Percentiles rank a stretch among this genome's conserved stretches.
phyloP scores from a whole-genome alignment of 1,140 invertebrate species.

The Archegozetes longisetosus region DNA sequence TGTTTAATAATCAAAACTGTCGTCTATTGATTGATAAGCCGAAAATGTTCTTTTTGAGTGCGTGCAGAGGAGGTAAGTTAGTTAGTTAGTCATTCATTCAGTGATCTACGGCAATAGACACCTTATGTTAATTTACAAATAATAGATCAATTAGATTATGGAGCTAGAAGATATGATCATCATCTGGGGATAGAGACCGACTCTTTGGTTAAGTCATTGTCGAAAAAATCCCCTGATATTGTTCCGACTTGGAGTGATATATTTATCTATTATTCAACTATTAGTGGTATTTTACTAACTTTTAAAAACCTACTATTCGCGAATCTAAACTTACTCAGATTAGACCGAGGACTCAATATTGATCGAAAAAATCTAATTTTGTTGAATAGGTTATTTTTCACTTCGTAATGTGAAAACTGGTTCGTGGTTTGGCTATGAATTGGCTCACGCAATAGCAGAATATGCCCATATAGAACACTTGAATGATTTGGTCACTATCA shows the following conservation, averaged over 20 bases:
- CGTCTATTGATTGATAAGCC: neutral
- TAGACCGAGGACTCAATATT: too few relatives aligned
- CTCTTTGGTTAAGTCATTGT: too few relatives aligned
- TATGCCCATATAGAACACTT: neutral
- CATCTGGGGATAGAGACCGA: neutral
- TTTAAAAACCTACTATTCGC: neutral
- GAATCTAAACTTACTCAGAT: too few relatives aligned
- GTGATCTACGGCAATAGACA: too few relatives aligned
- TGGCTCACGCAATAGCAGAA: neutral
- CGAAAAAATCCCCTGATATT: too few relatives aligned
- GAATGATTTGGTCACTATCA: neutral
- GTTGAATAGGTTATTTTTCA: neutral
- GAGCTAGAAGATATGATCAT: too few relatives aligned
- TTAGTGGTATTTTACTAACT: neutral
- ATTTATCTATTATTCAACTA: neutral
- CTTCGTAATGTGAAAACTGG: neutral
- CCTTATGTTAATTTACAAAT: neutral
- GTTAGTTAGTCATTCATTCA: too few relatives aligned
- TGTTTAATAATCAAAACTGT: neutral
- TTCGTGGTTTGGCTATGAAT: neutral
- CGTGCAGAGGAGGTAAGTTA: slow-evolving; percentile 8
- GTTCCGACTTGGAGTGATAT: neutral
- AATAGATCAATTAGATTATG: too few relatives aligned
- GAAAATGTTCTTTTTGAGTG: slow-evolving; percentile 7
- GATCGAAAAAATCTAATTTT: neutral